Conservation (phyloP, 1,140 invertebrate genomes). For the Bombus confusus region DNA sequence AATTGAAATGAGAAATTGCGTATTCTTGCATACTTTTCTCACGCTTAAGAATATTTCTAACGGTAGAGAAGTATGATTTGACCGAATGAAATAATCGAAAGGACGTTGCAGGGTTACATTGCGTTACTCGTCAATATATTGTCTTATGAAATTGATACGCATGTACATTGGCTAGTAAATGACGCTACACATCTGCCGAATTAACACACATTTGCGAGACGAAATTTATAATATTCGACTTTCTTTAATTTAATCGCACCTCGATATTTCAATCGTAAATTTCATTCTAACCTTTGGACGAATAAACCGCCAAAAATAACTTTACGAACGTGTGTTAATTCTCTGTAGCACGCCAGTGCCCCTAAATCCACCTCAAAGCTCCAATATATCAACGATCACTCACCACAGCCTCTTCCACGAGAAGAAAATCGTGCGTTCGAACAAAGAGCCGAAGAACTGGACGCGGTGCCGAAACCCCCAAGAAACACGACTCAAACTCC, state of each 20-base stretch:
- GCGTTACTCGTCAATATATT: background rate
- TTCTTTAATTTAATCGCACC: no score
- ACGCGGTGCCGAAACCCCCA: background rate
- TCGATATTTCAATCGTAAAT: no score
- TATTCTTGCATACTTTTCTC: no score
- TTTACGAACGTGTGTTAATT: background rate
- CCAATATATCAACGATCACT: background rate
- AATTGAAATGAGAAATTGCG: background rate
- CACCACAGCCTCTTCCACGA: background rate
- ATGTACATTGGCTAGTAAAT: background rate
- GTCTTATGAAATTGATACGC: background rate
- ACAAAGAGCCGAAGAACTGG: conserved; percentile 4
- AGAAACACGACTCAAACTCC: background rate
- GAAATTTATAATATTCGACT: no score
- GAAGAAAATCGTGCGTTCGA: background rate
- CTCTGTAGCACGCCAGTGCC: background rate
- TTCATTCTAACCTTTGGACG: background rate
- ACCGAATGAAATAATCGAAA: background rate
- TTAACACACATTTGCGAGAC: background rate
- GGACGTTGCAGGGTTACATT: background rate
- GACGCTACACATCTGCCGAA: background rate
- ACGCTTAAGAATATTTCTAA: background rate
- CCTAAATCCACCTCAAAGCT: background rate
- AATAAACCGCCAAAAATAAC: background rate
- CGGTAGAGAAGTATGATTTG: background rate